phyloP scores from a whole-genome alignment of 2,113 vertebrate species.

The Riparia riparia region DNA sequence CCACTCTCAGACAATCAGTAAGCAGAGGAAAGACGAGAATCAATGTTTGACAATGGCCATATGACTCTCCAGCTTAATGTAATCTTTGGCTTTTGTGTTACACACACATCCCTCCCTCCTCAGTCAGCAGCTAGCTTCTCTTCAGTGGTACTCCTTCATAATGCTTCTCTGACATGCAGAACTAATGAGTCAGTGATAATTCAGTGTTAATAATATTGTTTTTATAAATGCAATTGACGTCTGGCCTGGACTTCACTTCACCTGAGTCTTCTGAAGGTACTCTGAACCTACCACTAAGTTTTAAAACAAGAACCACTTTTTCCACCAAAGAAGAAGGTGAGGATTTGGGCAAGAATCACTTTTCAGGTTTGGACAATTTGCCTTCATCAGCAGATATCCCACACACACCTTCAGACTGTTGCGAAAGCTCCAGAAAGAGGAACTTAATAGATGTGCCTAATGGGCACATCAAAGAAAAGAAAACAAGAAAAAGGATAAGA shows the following conservation, averaged over 20 bases:
- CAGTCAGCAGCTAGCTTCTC: constrained; percentile 50
- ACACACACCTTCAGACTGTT: not conserved
- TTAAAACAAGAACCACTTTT: not conserved
- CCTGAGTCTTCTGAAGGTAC: not conserved
- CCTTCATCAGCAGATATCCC: not conserved
- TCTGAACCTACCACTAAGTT: not conserved
- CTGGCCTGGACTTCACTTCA: not conserved
- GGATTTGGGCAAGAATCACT: not conserved
- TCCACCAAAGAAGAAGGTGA: not conserved
- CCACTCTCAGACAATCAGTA: not conserved
- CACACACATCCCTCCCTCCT: not conserved
- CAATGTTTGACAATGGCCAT: not conserved
- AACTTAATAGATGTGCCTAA: not conserved
- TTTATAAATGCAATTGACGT: constrained; percentile 5
- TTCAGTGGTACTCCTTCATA: not conserved
- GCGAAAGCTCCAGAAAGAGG: not conserved
- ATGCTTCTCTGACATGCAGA: not conserved
- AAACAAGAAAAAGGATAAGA: not conserved
- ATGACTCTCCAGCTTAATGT: not conserved
- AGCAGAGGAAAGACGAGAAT: constrained; percentile 21
- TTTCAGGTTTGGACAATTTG: not conserved
- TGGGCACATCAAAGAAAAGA: not conserved
- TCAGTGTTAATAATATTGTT: not conserved
- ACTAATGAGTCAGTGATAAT: not conserved
- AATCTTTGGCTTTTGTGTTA: not conserved